Conservation (phyloP, 2,113 vertebrate genomes). For the Nyctibius bracteatus region DNA sequence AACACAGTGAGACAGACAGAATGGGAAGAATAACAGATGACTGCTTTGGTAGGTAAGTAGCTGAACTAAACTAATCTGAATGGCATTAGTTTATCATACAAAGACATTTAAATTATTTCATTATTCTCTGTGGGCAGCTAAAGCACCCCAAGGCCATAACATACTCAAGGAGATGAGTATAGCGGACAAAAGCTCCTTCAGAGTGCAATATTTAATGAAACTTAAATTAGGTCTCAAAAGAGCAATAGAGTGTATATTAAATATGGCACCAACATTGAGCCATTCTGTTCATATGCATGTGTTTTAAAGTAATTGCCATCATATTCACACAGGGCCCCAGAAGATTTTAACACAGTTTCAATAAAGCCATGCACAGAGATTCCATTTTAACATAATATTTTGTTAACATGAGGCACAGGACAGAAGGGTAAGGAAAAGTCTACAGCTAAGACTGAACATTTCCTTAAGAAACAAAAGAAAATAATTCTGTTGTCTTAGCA, state of each 20-base stretch:
- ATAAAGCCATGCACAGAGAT: background rate
- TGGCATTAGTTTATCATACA: background rate
- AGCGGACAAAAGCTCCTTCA: conserved; percentile 13
- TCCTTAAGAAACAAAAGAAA: background rate
- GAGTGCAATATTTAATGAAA: conserved; percentile 46
- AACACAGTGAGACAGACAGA: background rate
- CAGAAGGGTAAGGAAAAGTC: background rate
- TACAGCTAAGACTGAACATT: background rate
- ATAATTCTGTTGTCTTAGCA: background rate
- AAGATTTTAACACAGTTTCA: conserved; percentile 18
- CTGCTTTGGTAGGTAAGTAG: background rate
- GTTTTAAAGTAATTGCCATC: background rate
- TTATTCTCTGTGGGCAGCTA: conserved; percentile 15
- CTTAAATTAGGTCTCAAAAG: conserved; percentile 51
- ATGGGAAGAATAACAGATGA: background rate
- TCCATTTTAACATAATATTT: background rate
- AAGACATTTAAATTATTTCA: conserved; percentile 35
- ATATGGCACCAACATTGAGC: background rate
- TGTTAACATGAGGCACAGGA: background rate
- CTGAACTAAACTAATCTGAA: conserved; percentile 1
- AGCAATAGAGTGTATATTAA: conserved; percentile 31
- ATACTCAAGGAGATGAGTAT: background rate
- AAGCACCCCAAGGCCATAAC: background rate
- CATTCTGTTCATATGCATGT: background rate
- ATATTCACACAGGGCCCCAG: background rate